phyloP scores from a whole-genome alignment of 2,113 vertebrate species.

The Sinocyclocheilus rhinocerous region DNA sequence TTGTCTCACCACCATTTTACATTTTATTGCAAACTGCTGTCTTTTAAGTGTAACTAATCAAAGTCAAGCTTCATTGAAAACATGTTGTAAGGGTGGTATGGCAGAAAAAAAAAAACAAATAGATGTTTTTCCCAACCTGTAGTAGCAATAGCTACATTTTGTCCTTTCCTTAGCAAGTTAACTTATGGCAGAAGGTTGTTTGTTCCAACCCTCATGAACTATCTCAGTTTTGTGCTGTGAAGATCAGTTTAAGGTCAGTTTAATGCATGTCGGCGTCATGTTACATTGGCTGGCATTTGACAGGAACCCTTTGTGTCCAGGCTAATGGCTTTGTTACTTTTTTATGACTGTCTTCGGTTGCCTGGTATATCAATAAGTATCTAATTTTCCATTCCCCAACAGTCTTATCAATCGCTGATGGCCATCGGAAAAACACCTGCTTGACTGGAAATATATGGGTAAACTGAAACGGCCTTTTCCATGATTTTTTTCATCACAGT shows the following conservation, averaged over 20 bases:
- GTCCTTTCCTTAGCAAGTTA: no score
- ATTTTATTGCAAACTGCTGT: not conserved
- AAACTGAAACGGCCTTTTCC: conserved; percentile 38
- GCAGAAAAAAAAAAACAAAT: no score
- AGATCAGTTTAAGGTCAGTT: not conserved
- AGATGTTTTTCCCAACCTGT: not conserved
- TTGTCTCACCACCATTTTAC: not conserved
- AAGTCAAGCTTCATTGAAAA: not conserved
- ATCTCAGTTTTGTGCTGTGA: no score
- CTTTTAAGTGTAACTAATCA: not conserved
- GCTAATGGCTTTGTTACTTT: conserved; percentile 34
- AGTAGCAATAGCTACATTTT: not conserved
- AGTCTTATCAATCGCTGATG: conserved; percentile 41
- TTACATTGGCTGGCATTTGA: conserved; percentile 10
- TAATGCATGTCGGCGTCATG: not conserved
- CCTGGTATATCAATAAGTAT: conserved; percentile 33
- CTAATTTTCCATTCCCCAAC: conserved; percentile 32
- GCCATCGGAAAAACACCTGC: conserved; percentile 25
- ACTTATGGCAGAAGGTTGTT: no score
- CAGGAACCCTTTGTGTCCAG: conserved; percentile 4
- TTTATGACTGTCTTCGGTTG: conserved; percentile 19
- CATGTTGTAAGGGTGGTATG: not conserved
- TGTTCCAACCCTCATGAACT: no score
- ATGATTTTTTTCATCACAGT: conserved; percentile 21
- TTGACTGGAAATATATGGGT: conserved; percentile 36